Percentiles rank a stretch among this genome's conserved stretches.
Conservation (phyloP, 2,888 invertebrate species). For the Drosophila kuntzei region DNA sequence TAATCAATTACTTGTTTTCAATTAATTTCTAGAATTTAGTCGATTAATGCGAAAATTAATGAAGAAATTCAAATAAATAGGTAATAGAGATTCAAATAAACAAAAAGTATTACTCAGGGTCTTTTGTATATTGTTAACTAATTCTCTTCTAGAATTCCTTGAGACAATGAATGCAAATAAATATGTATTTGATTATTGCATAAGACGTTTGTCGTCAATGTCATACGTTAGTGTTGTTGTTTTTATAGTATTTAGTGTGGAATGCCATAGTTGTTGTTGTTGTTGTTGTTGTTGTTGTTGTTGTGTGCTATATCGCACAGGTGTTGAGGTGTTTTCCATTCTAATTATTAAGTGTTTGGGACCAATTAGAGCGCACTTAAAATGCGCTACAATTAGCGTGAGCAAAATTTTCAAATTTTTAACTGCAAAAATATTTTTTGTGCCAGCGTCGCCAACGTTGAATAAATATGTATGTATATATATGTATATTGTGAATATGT, state of each 20-base stretch:
- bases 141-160: neutral
- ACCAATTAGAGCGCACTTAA: slow-evolving; percentile 64
- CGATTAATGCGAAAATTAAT: neutral
- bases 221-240: neutral
- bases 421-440: slow-evolving; percentile 38
- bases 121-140: neutral
- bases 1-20: neutral
- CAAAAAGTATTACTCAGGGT: neutral
- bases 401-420: slow-evolving; percentile 46
- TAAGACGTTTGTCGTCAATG: slow-evolving; percentile 12
- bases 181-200: slow-evolving; percentile 18
- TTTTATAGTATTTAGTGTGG: slow-evolving; percentile 11
- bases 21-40: neutral
- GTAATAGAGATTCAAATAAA: neutral
- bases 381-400: slow-evolving; percentile 55
- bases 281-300: slow-evolving; percentile 8
- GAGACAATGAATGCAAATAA: slow-evolving; percentile 1
- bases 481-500: neutral
- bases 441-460: slow-evolving; percentile 23
- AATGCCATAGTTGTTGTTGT: slow-evolving; percentile 4
- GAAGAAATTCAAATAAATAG: neutral
- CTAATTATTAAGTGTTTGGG: slow-evolving; percentile 48
- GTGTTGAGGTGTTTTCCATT: slow-evolving; percentile 50
- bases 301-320: slow-evolving; percentile 16
- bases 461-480: neutral